A percentile compares a stretch with the other conserved stretches of the same genome.
Evolutionary conservation across 2,797 vertebrate genomes (phyloP).

Genomic region (Catostomus latipinnis): DNA sequence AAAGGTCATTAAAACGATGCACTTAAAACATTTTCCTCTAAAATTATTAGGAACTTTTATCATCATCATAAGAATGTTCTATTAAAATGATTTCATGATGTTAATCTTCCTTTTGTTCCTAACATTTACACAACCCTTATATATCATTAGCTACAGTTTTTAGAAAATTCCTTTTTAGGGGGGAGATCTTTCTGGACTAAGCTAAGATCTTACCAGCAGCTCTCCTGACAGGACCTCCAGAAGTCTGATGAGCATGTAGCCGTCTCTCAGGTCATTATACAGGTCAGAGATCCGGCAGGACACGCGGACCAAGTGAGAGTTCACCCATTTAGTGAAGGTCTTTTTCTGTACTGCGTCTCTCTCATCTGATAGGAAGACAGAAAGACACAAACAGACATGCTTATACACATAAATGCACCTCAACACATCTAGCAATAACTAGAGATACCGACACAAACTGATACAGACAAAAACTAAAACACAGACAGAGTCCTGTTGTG

Average conservation of each 20-base stretch:
- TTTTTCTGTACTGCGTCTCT: slow-evolving; percentile 95
- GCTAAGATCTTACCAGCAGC: slow-evolving; percentile 81
- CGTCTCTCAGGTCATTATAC: slow-evolving; percentile 89
- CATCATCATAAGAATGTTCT: no score
- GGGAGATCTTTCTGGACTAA: no score
- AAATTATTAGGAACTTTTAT: no score
- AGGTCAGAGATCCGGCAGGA: slow-evolving; percentile 90
- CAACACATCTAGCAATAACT: neutral
- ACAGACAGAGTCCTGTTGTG: no score
- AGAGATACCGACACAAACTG: neutral
- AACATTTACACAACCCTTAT: neutral
- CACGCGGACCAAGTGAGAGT: slow-evolving; percentile 87
- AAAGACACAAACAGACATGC: neutral
- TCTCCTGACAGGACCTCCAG: slow-evolving; percentile 94
- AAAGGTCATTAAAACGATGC: no score
- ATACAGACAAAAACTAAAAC: neutral
- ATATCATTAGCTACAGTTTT: neutral
- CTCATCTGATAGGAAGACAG: slow-evolving; percentile 79
- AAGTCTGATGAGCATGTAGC: slow-evolving; percentile 89
- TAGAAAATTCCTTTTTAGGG: no score
- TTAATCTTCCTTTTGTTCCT: no score
- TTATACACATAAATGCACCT: neutral
- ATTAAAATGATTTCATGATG: no score
- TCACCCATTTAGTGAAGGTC: slow-evolving; percentile 96
- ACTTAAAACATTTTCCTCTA: no score